phyloP scores from a whole-genome alignment of 2,113 vertebrate species.

The Pituophis catenifer region DNA sequence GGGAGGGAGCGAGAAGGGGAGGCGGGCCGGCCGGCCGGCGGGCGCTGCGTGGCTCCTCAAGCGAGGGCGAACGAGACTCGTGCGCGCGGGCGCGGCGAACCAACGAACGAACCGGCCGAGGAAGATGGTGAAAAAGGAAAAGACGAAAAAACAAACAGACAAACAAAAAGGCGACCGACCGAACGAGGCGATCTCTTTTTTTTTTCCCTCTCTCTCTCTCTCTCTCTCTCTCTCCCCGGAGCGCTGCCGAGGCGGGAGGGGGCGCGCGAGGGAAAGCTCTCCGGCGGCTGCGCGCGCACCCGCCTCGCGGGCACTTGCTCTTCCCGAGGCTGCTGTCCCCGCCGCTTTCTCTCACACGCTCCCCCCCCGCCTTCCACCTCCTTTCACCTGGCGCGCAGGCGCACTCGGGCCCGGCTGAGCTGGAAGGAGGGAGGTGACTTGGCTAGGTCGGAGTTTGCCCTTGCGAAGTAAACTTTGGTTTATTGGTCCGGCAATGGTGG shows the following conservation, averaged over 20 bases:
- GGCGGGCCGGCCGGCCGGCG: neutral
- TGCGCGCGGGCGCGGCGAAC: neutral
- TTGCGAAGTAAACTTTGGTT: neutral
- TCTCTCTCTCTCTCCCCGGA: too few relatives aligned
- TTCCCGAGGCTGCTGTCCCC: neutral
- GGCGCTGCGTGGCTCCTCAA: neutral
- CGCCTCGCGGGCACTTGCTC: constrained; percentile 13
- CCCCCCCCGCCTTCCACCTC: neutral
- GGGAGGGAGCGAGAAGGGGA: neutral
- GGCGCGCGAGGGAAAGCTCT: neutral
- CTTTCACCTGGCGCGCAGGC: neutral
- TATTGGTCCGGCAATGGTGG: neutral
- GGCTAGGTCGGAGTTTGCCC: neutral
- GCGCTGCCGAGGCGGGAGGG: neutral
- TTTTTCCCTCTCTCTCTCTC: too few relatives aligned
- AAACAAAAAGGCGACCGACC: neutral
- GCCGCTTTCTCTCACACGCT: neutral
- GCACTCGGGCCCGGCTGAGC: neutral
- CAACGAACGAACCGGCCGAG: neutral
- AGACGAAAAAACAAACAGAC: neutral
- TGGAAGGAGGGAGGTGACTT: too few relatives aligned
- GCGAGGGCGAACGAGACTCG: neutral
- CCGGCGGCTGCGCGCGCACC: constrained; percentile 18
- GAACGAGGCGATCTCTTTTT: neutral
- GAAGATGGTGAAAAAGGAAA: too few relatives aligned